Evolutionary conservation across 2,797 vertebrate genomes (phyloP), one percentile per base, ranked within the genome.

Genomic region (Coccyzus lansbergi): DNA sequence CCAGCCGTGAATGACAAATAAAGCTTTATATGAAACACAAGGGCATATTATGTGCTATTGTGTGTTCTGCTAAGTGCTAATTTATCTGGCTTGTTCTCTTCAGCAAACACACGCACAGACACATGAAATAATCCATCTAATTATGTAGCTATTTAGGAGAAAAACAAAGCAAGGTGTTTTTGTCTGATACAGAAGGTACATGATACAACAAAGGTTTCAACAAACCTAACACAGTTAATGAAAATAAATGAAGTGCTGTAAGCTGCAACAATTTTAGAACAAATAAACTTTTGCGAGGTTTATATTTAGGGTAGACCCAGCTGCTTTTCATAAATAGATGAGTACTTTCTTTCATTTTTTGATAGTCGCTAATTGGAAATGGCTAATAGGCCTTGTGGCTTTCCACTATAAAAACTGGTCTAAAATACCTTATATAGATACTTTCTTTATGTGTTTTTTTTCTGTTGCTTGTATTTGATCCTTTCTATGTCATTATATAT

Each of bases 71-170:
- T 98, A 98, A 98, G 98, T 98, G 98, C 98, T 98, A 98, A 98
- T 98, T 98, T 98, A 98, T 98, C 97, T 98, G 97, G 98, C 98
- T 98, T 98, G 97, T 98, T 98, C 98, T 98, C 97, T 95, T 97
- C 97, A 97, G 97, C 97, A 97, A 98, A 98, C 98, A 98, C 97
- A 97, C 81, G 94, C 96, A 95, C 96, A 97, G 97, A 98, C 97
- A 97, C 97, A 97, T 95, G 97, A 98, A 98, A 98, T 98, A 98
- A 98, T 98, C 97, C 97, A 96, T 95, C 97, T 98, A 98, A 98
- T 98, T 98, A 98, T 95, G 97, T 96, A 97, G 97, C 97, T 98
- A 98, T 98, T 98, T 98, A 98, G 95, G 92, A 96, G 95, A 97
- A 97, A 98, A 97, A 97, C 97, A 98, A 98, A 98, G 97, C 96